Evolutionary conservation across 1,140 invertebrate species (phyloP).

Genomic region (Lethrus apterus): DNA sequence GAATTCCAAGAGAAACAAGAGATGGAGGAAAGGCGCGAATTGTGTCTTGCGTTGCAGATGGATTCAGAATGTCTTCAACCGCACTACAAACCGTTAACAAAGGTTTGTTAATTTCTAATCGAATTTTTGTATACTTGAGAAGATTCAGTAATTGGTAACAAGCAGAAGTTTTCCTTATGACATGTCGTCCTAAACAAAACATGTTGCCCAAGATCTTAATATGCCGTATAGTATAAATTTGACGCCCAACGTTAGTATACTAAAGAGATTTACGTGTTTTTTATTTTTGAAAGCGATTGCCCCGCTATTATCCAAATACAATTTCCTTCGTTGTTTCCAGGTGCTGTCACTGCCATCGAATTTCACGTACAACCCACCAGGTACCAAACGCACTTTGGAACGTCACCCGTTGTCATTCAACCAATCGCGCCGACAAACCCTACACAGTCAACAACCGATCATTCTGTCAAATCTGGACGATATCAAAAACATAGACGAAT

Average conservation of each 20-base stretch:
- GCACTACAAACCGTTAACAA: constrained; percentile 37
- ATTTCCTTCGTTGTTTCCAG: too few species aligned
- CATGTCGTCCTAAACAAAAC: too few species aligned
- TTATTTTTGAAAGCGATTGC: neutral
- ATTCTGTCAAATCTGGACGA: constrained; percentile 31
- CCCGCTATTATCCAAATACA: neutral
- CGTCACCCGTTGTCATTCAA: constrained; percentile 21
- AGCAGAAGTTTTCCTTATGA: neutral
- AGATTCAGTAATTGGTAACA: neutral
- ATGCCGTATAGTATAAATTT: too few species aligned
- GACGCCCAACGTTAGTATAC: too few species aligned
- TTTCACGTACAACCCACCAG: constrained; percentile 60
- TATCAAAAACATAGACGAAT: constrained; percentile 38
- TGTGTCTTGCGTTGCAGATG: constrained; percentile 48
- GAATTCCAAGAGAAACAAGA: constrained; percentile 71
- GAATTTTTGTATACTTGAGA: too few species aligned
- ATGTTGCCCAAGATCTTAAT: too few species aligned
- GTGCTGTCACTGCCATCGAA: constrained; percentile 61
- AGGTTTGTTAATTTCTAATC: constrained; percentile 28
- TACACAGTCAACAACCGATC: constrained; percentile 36
- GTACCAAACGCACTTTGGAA: constrained; percentile 25
- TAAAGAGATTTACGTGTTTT: too few species aligned
- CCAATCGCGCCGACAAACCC: constrained; percentile 29
- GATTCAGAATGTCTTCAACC: constrained; percentile 37
- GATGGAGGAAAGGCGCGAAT: constrained; percentile 62